Conservation (phyloP, 35 echinoderm and acorn worm species). For the Apostichopus japonicus region DNA sequence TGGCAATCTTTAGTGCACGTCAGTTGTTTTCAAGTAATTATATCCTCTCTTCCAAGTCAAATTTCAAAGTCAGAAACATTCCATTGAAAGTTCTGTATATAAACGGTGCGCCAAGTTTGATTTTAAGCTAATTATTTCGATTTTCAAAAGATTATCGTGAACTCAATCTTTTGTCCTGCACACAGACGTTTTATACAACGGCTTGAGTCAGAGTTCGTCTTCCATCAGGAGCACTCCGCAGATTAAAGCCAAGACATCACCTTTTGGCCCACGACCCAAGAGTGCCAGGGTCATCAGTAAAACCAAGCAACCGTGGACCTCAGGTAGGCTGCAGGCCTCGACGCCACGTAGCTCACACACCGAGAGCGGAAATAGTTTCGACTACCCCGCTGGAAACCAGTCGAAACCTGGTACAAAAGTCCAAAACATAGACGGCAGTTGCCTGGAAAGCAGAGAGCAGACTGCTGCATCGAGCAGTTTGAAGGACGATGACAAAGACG, state of each 20-base stretch:
- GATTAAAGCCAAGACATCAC: neutral
- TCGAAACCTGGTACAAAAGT: neutral
- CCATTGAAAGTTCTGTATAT: too few relatives aligned
- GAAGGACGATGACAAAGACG: neutral
- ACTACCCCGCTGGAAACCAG: neutral
- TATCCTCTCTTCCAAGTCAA: too few relatives aligned
- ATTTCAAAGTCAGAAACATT: too few relatives aligned
- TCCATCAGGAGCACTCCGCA: neutral
- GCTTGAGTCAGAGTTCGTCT: slow-evolving; percentile 1
- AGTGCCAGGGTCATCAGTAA: neutral
- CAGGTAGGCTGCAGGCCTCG: neutral
- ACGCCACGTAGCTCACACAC: neutral
- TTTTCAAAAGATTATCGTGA: too few relatives aligned
- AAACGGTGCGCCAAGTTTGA: too few relatives aligned
- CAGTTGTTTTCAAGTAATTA: too few relatives aligned
- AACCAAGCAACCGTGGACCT: slow-evolving; percentile 16
- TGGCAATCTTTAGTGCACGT: too few relatives aligned
- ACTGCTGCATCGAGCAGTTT: neutral
- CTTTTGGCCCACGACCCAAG: neutral
- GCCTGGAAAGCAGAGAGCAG: neutral
- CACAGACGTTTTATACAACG: neutral
- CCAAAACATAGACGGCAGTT: slow-evolving; percentile 22
- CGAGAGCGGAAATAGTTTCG: slow-evolving; percentile 11
- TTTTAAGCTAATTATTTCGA: too few relatives aligned
- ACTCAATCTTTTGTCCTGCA: too few relatives aligned